A percentile compares a stretch with the other conserved stretches of the same genome.
Evolutionary conservation across 2,888 invertebrate genomes (phyloP).

Genomic region (Thymelicus sylvestris): DNA sequence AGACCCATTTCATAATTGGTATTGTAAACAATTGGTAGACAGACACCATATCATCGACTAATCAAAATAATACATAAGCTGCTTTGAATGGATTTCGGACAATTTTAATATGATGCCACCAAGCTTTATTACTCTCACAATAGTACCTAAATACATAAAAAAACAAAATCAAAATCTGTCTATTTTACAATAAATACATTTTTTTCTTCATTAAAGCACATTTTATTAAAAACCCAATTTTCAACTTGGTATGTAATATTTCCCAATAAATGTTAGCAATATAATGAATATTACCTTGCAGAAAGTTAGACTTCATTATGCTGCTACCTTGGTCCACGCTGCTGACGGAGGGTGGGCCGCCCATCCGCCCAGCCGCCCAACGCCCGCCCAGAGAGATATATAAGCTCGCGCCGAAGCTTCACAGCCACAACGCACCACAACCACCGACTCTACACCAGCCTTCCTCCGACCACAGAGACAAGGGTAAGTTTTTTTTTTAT

Average conservation of each 20-base stretch:
- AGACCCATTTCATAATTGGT: too few species aligned
- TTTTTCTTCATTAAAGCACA: too few species aligned
- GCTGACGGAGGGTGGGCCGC: slow-evolving; percentile 50
- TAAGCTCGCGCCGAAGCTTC: slow-evolving; percentile 56
- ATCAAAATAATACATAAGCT: too few species aligned
- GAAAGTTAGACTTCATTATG: slow-evolving; percentile 6
- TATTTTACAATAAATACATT: too few species aligned
- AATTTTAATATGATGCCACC: too few species aligned
- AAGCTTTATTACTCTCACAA: too few species aligned
- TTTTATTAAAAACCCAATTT: too few species aligned
- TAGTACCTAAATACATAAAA: too few species aligned
- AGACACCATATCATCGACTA: too few species aligned
- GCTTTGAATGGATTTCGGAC: too few species aligned
- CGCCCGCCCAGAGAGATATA: slow-evolving; percentile 62
- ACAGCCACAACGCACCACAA: slow-evolving; percentile 64
- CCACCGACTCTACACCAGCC: slow-evolving; percentile 58
- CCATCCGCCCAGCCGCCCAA: slow-evolving; percentile 23
- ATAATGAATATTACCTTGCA: not conserved
- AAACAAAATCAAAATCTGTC: too few species aligned
- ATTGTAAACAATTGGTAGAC: too few species aligned
- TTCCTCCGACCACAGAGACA: slow-evolving; percentile 46
- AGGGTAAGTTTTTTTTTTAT: slow-evolving; percentile 51
- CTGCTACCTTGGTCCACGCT: slow-evolving; percentile 37
- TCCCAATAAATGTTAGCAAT: not conserved
- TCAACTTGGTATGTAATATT: not conserved